Conservation (phyloP, 2,888 invertebrate genomes). For the Scaptomyza flava region DNA sequence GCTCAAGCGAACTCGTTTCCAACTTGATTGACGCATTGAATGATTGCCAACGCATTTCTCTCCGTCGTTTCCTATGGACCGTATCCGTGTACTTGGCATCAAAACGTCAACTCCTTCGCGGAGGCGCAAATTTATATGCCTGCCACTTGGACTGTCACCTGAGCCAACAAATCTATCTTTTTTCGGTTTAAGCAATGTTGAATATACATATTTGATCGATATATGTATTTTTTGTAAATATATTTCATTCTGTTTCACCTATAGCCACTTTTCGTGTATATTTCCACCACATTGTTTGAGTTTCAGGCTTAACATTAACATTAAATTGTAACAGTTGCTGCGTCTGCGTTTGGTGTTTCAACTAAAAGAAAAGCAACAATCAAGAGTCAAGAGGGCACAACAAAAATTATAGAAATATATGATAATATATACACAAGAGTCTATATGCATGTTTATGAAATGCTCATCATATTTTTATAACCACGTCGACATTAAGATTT, state of each 20-base stretch:
- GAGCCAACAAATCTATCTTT: constrained; percentile 22
- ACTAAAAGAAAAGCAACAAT: constrained; percentile 67
- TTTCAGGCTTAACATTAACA: constrained; percentile 23
- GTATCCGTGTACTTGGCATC: constrained; percentile 28
- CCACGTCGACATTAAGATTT: constrained; percentile 79
- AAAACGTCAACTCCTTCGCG: constrained; percentile 9
- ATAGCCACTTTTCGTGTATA: background rate
- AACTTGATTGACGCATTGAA: constrained; percentile 73
- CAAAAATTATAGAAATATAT: constrained; percentile 30
- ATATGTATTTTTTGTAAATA: background rate
- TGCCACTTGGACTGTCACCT: constrained; percentile 35
- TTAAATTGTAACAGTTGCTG: constrained; percentile 52
- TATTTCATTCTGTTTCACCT: background rate
- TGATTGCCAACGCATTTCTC: constrained; percentile 53
- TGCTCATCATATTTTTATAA: constrained; percentile 80
- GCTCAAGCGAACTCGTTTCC: constrained; percentile 38
- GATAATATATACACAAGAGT: background rate
- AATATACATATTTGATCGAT: background rate
- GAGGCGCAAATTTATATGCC: constrained; percentile 43
- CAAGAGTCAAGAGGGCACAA: constrained; percentile 41
- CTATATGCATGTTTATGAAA: constrained; percentile 58
- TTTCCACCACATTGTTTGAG: background rate
- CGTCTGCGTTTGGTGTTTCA: constrained; percentile 20
- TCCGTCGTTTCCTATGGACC: constrained; percentile 13
- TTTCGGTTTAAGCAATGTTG: background rate